Evolutionary conservation across 2,113 vertebrate genomes (phyloP), one percentile per base, ranked within the genome.

Genomic region (Triplophysa dalaica): DNA sequence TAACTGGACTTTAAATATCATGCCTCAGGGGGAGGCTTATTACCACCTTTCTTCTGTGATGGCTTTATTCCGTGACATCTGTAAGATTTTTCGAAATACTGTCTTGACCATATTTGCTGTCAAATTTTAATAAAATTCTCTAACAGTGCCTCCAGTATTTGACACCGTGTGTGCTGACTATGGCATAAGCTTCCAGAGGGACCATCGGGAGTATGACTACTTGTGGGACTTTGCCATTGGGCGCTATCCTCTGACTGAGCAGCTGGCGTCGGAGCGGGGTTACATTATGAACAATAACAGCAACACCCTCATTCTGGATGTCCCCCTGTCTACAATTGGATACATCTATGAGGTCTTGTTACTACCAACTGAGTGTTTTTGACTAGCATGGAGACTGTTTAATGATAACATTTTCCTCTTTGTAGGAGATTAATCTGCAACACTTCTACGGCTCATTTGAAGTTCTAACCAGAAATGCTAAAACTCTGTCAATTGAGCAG

Each of bases 291-390:
- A 8, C 41, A 91, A 90, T 1, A 16, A 87, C 8, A 87, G 83
- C 82, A 50, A 80, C 29, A 81, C 38, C 41, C 81, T 91, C 72
- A 63, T 1, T 63, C 77, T 93, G 5, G 33, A 84, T 8, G 88
- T 91, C 22, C 90, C 92, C 0, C 83, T 92, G 10, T 88, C 85
- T 67, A 81, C 88, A 8, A 1, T n/a, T 0, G 90, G 91, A 45
- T 91, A 81, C 50, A 1, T 52, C 17, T 92, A 91, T 70, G 58
- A 83, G 85, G 91, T 91, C 66, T 60, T 17, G 4, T 33, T 6
- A 38, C 13, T 19, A 1, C 33, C 11, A 8, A 29, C 8, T 8
- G 1, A 17, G 6, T 52, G 5, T 14, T 52, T 14, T 16, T 16
- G 50, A 16, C 13, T 6, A 5, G 14, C 48, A 50, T 52, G 17